Percentiles rank a stretch among this genome's conserved stretches.
Conservation (phyloP, 2,888 invertebrate species). For the Sphaeridia pumilis region DNA sequence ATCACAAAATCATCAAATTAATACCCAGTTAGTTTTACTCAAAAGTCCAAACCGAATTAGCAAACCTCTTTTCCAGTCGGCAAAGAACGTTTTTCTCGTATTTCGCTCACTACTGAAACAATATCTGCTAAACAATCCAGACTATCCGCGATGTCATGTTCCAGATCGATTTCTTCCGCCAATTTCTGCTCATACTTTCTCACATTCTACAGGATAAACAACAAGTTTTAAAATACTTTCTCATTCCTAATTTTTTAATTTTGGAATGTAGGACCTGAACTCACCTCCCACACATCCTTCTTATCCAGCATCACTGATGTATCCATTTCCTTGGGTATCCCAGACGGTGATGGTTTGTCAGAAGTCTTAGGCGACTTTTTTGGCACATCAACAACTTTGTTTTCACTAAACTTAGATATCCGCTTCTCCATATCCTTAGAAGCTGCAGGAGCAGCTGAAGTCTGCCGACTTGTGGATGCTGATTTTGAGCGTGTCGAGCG, state of each 20-base stretch:
- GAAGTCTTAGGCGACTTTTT: constrained; percentile 5
- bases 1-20: not conserved
- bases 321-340: constrained; percentile 3
- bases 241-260: not conserved
- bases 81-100: constrained; percentile 9
- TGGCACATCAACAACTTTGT: not conserved
- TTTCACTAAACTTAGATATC: not conserved
- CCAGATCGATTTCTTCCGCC: constrained; percentile 18
- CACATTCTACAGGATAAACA: constrained; percentile 18
- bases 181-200: constrained; percentile 19
- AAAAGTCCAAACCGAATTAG: not conserved
- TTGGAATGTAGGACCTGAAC: not conserved
- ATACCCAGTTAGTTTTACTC: not conserved
- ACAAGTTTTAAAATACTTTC: not conserved
- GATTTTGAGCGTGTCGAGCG: constrained; percentile 6
- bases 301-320: constrained; percentile 11
- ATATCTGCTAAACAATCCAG: constrained; percentile 15
- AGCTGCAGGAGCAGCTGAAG: no score
- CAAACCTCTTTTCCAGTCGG: constrained; percentile 6
- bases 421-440: not conserved
- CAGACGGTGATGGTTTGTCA: not conserved
- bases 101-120: constrained; percentile 12
- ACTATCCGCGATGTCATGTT: constrained; percentile 5
- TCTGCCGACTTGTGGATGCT: not conserved
- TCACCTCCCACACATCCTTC: constrained; percentile 30